A percentile compares a stretch with the other conserved stretches of the same genome.
phyloP scores from a whole-genome alignment of 2,797 vertebrate species.

The Masticophis lateralis region DNA sequence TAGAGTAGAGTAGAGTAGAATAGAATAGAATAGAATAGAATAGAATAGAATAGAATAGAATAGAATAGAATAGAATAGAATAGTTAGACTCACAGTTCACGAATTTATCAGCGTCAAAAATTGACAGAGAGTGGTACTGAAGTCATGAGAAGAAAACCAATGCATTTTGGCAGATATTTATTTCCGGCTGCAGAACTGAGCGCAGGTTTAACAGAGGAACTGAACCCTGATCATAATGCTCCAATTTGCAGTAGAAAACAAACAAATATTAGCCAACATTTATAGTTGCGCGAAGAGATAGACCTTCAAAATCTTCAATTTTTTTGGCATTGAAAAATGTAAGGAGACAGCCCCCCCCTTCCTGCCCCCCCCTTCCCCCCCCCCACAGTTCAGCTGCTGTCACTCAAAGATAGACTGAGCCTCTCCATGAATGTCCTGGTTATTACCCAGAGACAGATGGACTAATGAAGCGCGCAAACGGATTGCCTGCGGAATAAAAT shows the following conservation, averaged over 20 bases:
- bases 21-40: too few relatives aligned
- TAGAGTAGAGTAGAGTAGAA: too few relatives aligned
- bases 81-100: fast-evolving
- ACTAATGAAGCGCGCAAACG: neutral
- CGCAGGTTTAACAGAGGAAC: neutral
- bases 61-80: too few relatives aligned
- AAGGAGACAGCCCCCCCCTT: neutral
- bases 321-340: neutral
- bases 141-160: neutral
- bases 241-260: too few relatives aligned
- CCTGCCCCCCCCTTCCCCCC: too few relatives aligned
- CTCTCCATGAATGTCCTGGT: neutral
- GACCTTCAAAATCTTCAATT: neutral
- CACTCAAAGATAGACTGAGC: neutral
- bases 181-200: neutral
- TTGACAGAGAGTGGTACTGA: neutral
- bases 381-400: neutral
- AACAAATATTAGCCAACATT: too few relatives aligned
- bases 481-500: neutral
- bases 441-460: neutral
- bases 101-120: neutral
- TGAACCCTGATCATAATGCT: too few relatives aligned
- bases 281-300: too few relatives aligned
- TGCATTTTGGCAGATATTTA: neutral
- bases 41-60: too few relatives aligned